A percentile compares a stretch with the other conserved stretches of the same genome.
Evolutionary conservation across 2,888 invertebrate species (phyloP).

Genomic region (Eutolmus rufibarbis): DNA sequence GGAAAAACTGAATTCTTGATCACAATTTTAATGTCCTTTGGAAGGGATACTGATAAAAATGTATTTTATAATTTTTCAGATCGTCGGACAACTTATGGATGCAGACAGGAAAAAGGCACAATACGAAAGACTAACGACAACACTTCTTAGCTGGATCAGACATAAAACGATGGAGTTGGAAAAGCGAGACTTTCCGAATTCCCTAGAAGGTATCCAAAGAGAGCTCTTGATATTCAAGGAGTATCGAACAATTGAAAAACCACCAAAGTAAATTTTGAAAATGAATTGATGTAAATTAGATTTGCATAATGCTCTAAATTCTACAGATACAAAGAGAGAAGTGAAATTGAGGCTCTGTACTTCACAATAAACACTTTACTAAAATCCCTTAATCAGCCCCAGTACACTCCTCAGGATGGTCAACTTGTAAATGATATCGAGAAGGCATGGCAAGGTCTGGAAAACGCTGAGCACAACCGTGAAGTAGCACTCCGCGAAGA

Average conservation of each 20-base stretch:
- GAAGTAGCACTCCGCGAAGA: constrained; percentile 93
- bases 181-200: constrained; percentile 90
- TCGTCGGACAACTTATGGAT: constrained; percentile 95
- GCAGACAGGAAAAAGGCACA: constrained; percentile 90
- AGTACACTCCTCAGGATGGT: constrained; percentile 86
- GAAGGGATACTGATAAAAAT: neutral
- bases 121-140: constrained; percentile 84
- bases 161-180: constrained; percentile 82
- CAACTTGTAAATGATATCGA: constrained; percentile 95
- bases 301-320: neutral
- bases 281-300: neutral
- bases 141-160: constrained; percentile 93
- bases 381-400: constrained; percentile 90
- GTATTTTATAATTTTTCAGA: constrained; percentile 66
- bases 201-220: constrained; percentile 91
- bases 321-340: constrained; percentile 89
- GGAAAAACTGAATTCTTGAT: neutral
- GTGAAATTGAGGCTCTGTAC: constrained; percentile 94
- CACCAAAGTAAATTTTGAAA: constrained; percentile 79
- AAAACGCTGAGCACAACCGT: constrained; percentile 91
- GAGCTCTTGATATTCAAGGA: constrained; percentile 90
- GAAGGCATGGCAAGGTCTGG: constrained; percentile 90
- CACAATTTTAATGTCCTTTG: neutral
- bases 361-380: constrained; percentile 96
- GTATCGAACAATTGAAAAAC: constrained; percentile 96